Evolutionary conservation across 2,797 vertebrate genomes (phyloP).

Genomic region (Chrosomus eos): DNA sequence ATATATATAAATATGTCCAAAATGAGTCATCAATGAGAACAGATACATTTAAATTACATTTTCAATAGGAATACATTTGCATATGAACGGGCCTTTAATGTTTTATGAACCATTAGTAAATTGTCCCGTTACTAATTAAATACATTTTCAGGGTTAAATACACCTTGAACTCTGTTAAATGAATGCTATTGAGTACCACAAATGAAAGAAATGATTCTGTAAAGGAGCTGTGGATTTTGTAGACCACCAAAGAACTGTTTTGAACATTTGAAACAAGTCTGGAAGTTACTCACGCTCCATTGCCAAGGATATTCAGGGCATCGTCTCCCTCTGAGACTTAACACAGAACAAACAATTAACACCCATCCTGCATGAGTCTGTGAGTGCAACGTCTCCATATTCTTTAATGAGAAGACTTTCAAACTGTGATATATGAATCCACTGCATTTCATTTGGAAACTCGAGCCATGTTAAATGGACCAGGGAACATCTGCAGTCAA

Average conservation of each 20-base stretch:
- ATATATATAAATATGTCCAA: no score
- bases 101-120: not conserved
- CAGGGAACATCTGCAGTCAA: slow-evolving; percentile 12
- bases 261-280: not conserved
- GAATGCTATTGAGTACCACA: not conserved
- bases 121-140: not conserved
- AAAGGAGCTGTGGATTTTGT: not conserved
- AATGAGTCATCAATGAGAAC: no score
- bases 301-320: not conserved
- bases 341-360: slow-evolving; percentile 9
- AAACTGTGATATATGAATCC: slow-evolving; percentile 10
- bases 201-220: not conserved
- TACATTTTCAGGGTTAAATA: not conserved
- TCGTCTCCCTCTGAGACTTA: slow-evolving; percentile 6
- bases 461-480: slow-evolving; percentile 20
- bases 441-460: not conserved
- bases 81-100: not conserved
- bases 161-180: not conserved
- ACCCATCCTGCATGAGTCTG: slow-evolving; percentile 8
- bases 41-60: not conserved
- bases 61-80: not conserved
- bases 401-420: not conserved
- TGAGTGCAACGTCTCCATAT: not conserved
- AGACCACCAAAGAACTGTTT: not conserved
- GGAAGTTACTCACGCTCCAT: not conserved